A percentile compares a stretch with the other conserved stretches of the same genome.
These are phyloP conservation scores for Anoplophora glabripennis DNA, from an alignment of 1,140 invertebrate species.

Conservation along the genomic window DNA sequence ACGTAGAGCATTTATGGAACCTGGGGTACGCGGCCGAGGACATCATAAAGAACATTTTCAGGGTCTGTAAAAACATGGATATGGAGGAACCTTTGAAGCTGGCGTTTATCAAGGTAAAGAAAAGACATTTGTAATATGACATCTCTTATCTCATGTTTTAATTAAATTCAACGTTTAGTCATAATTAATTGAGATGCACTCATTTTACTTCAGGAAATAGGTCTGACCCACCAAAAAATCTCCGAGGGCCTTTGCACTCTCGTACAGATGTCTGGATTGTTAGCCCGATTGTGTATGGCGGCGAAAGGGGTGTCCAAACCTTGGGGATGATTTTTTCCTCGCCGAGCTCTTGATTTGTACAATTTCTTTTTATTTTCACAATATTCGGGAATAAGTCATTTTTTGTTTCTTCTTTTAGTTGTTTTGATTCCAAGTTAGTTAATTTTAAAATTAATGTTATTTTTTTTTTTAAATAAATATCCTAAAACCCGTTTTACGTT, in stretches of 20 bases:
- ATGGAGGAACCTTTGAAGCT: conserved; percentile 81
- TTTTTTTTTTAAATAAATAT: too few relatives aligned
- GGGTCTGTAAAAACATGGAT: conserved; percentile 84
- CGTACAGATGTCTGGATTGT: conserved; percentile 84
- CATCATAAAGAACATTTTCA: conserved; percentile 92
- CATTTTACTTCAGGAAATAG: conserved; percentile 75
- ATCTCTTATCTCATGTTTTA: background rate
- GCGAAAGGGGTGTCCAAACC: conserved; percentile 1
- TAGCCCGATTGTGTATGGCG: conserved; percentile 73
- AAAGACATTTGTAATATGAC: background rate
- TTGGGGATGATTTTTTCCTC: too few relatives aligned
- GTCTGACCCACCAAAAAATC: conserved; percentile 85
- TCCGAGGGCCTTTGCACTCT: conserved; percentile 84
- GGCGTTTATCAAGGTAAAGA: conserved; percentile 76
- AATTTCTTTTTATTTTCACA: too few relatives aligned
- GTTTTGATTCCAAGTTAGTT: too few relatives aligned
- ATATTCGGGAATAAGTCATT: too few relatives aligned
- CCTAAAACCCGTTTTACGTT: too few relatives aligned
- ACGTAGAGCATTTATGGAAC: conserved; percentile 84
- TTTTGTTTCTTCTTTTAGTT: too few relatives aligned
- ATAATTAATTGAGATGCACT: conserved; percentile 11
- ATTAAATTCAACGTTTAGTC: background rate
- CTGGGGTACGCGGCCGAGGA: conserved; percentile 95
- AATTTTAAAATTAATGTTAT: too few relatives aligned
- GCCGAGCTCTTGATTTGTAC: too few relatives aligned